These are phyloP conservation scores for Paramormyrops hopkinsi DNA, from an alignment of 2,797 vertebrate species.

Conservation along the genomic window DNA sequence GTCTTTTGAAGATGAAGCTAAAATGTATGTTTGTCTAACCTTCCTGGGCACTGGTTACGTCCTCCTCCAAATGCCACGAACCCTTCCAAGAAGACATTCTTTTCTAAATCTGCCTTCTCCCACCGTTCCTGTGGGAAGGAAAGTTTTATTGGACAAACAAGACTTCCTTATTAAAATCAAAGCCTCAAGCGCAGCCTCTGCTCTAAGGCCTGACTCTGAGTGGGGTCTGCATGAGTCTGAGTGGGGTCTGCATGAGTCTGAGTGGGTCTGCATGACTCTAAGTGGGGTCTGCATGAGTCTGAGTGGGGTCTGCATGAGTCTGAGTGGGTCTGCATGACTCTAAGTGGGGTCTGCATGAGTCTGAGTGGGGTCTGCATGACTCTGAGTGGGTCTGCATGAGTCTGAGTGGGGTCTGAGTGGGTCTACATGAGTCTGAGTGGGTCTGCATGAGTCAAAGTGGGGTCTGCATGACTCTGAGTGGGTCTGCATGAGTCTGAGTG, in stretches of 20 bases:
- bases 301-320: background rate
- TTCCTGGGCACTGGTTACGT: conserved; percentile 75
- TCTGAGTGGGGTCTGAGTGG: background rate
- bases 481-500: background rate
- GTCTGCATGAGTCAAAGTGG: background rate
- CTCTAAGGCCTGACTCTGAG: background rate
- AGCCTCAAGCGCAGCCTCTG: background rate
- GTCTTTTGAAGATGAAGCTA: conserved; percentile 11
- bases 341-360: background rate
- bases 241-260: background rate
- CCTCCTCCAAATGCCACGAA: conserved; percentile 77
- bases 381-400: background rate
- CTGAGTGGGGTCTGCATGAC: background rate
- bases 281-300: background rate
- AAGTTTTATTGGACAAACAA: conserved; percentile 40
- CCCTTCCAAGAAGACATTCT: conserved; percentile 73
- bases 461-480: background rate
- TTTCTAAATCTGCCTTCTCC: conserved; percentile 77
- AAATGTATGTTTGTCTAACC: conserved; percentile 63
- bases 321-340: background rate
- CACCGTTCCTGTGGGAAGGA: conserved; percentile 81
- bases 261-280: background rate
- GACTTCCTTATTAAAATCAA: background rate
- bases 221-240: background rate
- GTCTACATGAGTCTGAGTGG: background rate